Evolutionary conservation across 2,888 invertebrate genomes (phyloP).

Genomic region (Coelopa pilipes): DNA sequence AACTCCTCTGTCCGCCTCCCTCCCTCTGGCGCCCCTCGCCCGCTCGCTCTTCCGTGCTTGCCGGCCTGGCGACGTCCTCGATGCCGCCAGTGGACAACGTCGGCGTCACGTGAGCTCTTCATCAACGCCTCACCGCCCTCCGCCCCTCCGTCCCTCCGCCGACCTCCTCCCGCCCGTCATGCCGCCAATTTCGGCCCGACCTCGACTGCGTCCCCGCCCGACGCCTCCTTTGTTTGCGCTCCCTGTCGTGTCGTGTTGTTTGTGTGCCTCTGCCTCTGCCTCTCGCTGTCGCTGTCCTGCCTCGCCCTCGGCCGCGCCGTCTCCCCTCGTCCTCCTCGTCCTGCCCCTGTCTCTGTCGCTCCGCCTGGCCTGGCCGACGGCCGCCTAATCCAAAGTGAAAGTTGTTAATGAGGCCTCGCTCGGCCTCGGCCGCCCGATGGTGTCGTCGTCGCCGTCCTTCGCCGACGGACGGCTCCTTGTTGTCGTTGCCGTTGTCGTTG

Average conservation of each 20-base stretch:
- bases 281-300: background rate
- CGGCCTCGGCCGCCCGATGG: no score
- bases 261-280: background rate
- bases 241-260: background rate
- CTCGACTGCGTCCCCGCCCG: background rate
- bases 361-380: background rate
- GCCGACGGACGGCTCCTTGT: no score
- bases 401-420: conserved; percentile 37
- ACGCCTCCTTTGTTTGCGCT: no score
- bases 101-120: conserved; percentile 27
- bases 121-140: background rate
- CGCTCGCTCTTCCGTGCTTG: background rate
- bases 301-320: background rate
- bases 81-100: background rate
- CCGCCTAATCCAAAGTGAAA: conserved; percentile 47
- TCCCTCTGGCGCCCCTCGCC: no score
- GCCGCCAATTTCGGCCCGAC: background rate
- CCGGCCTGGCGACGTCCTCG: background rate
- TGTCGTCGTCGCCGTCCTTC: background rate
- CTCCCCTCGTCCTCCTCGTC: background rate
- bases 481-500: conserved; percentile 15
- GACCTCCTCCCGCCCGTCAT: no score
- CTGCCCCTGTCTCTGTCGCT: background rate
- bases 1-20: no score
- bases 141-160: background rate